These are phyloP conservation scores for Callimorpha dominula DNA, from an alignment of 2,888 invertebrate genomes.

Conservation along the genomic window DNA sequence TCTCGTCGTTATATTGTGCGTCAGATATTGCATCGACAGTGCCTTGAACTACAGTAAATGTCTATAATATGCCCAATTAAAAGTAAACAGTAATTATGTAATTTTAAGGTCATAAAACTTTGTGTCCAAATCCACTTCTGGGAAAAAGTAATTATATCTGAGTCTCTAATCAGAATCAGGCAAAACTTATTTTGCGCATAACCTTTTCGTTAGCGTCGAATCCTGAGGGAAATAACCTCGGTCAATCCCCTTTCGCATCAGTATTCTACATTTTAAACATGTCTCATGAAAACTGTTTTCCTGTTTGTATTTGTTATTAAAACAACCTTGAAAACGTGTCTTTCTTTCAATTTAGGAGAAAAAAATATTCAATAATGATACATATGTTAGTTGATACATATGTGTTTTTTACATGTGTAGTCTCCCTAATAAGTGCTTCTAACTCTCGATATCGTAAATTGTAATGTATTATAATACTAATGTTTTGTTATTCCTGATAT, in stretches of 20 bases:
- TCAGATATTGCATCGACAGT: conserved; percentile 68
- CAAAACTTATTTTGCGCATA: conserved; percentile 50
- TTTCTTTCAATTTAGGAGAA: conserved; percentile 15
- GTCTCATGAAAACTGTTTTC: conserved; percentile 44
- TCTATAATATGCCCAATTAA: conserved; percentile 39
- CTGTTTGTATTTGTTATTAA: conserved; percentile 29
- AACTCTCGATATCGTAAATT: neutral
- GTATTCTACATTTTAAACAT: conserved; percentile 58
- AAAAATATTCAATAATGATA: conserved; percentile 4
- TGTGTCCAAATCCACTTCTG: neutral
- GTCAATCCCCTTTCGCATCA: conserved; percentile 63
- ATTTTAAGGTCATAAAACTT: neutral
- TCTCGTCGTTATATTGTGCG: conserved; percentile 71
- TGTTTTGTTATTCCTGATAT: neutral
- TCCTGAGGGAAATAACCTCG: conserved; percentile 72
- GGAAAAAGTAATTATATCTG: conserved; percentile 26
- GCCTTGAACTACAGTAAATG: conserved; percentile 49
- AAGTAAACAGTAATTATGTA: conserved; percentile 9
- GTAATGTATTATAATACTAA: neutral
- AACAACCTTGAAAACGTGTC: conserved; percentile 22
- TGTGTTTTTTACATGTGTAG: too few relatives aligned
- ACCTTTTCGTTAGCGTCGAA: conserved; percentile 47
- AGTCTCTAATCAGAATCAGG: conserved; percentile 29
- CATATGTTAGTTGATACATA: neutral
- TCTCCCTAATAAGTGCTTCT: neutral